Evolutionary conservation across 2,797 vertebrate species (phyloP), one percentile per base, ranked within the genome.

Genomic region (Chiropotes sagulatus): DNA sequence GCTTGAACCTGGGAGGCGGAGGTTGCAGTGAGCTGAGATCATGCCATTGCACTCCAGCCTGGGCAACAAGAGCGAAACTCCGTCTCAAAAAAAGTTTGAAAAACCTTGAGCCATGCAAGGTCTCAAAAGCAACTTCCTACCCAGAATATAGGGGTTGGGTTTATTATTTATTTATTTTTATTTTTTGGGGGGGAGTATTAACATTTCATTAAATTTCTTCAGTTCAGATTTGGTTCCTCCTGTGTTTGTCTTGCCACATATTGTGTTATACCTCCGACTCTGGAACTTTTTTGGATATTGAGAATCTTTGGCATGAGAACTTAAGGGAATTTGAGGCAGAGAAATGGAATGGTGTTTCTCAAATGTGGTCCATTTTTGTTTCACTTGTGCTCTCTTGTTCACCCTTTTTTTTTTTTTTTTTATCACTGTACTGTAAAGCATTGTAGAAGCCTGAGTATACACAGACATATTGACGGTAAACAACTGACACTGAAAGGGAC

Each of bases 341-440:
- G 93, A 95, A 85, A 80, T 87, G 57, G 94, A 96, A 22, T 91
- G 92, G 44, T 91, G 48, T 90, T 95, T 91, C 82, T 97, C 61
- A 81, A 33, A 88, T 90, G 76, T 86, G 46, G 46, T 90, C 48
- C 12, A n/a, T 78, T 82, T 93, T 90, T 94, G 81, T 95, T 92
- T 93, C 83, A 79, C 79, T 79, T 78, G 44, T 93, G 92, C 19
- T 50, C 14, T 88, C 39, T 73, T 92, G 48, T 93, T 83, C 83
- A 87, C 28, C 26, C 33, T 82, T 91, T 50, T 1, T 28, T 92
- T 70, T 82, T 91, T 50, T 1, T 28, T 92, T 70, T 93, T 93
- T 64, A 67, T 41, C 80, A 39, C n/a, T 72, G 33, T 73, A 73
- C 50, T 88, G 2, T 96, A 57, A 94, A 88, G 75, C 39, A 90